These are phyloP conservation scores for Cactoblastis cactorum DNA, from an alignment of 2,888 invertebrate species.

Conservation along the genomic window DNA sequence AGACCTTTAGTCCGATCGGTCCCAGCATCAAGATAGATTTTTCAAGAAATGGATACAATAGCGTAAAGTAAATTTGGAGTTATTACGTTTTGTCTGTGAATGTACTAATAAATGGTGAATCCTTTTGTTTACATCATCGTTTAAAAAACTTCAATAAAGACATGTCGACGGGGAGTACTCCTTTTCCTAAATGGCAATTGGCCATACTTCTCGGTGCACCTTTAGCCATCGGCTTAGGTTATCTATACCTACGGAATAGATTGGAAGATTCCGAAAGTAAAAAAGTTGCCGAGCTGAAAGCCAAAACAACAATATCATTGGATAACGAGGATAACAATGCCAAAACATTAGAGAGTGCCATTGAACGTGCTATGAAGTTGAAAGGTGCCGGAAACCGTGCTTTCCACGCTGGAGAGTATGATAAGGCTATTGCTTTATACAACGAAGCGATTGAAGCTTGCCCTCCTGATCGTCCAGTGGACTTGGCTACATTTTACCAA, in stretches of 20 bases:
- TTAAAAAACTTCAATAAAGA: conserved; percentile 35
- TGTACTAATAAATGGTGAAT: conserved; percentile 61
- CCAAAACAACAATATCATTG: conserved; percentile 80
- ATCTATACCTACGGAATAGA: conserved; percentile 85
- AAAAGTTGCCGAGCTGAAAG: conserved; percentile 71
- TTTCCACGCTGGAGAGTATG: conserved; percentile 92
- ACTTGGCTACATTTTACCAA: conserved; percentile 95
- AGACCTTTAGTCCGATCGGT: conserved; percentile 25
- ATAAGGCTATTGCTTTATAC: conserved; percentile 93
- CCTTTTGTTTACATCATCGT: conserved; percentile 39
- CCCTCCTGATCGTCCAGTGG: conserved; percentile 84
- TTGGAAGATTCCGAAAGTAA: conserved; percentile 75
- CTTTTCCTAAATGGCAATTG: conserved; percentile 91
- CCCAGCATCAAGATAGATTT: conserved; percentile 31
- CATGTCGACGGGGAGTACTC: conserved; percentile 77
- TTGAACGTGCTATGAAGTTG: conserved; percentile 86
- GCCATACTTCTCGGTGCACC: conserved; percentile 91
- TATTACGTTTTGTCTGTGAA: conserved; percentile 38
- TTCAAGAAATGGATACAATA: conserved; percentile 51
- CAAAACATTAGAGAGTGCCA: conserved; percentile 76
- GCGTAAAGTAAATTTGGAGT: conserved; percentile 52
- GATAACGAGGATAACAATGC: conserved; percentile 76
- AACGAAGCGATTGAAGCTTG: conserved; percentile 96
- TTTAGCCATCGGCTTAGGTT: conserved; percentile 89
- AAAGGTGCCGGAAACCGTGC: conserved; percentile 94